These are phyloP conservation scores for Macaria notata DNA, from an alignment of 2,888 invertebrate genomes.

Conservation along the genomic window DNA sequence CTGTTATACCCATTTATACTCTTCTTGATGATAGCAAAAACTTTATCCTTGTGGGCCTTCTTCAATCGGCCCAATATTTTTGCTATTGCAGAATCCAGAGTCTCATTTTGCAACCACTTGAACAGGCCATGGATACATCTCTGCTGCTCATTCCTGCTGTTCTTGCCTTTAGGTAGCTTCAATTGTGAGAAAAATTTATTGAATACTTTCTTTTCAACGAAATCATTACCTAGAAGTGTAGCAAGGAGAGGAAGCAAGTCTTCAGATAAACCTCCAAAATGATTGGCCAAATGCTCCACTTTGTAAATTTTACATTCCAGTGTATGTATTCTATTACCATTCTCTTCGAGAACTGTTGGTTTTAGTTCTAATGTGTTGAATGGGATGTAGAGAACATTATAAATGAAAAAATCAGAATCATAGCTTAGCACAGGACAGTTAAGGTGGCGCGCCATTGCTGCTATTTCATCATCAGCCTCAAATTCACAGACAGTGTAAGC, in stretches of 20 bases:
- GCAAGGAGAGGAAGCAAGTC: conserved; percentile 90
- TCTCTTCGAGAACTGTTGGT: conserved; percentile 49
- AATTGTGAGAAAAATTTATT: conserved; percentile 86
- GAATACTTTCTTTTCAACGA: conserved; percentile 86
- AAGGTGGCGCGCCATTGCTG: conserved; percentile 88
- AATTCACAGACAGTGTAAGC: conserved; percentile 88
- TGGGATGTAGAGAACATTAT: conserved; percentile 91
- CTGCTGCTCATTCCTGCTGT: conserved; percentile 83
- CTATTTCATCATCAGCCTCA: conserved; percentile 95
- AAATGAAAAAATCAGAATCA: conserved; percentile 97
- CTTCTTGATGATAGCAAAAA: conserved; percentile 82
- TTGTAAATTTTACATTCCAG: conserved; percentile 88
- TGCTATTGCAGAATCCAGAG: conserved; percentile 85
- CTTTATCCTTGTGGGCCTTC: conserved; percentile 73
- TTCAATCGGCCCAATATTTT: conserved; percentile 85
- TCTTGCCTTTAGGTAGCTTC: conserved; percentile 80
- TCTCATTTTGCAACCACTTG: conserved; percentile 89
- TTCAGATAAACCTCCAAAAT: conserved; percentile 85
- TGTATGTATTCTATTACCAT: conserved; percentile 58
- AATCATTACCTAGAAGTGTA: conserved; percentile 94
- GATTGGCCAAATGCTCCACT: conserved; percentile 85
- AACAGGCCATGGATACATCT: conserved; percentile 87
- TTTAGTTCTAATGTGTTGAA: conserved; percentile 85
- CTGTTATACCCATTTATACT: conserved; percentile 85
- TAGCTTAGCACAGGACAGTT: conserved; percentile 94